Evolutionary conservation across 2,113 vertebrate genomes (phyloP).

Genomic region (Daboia siamensis): DNA sequence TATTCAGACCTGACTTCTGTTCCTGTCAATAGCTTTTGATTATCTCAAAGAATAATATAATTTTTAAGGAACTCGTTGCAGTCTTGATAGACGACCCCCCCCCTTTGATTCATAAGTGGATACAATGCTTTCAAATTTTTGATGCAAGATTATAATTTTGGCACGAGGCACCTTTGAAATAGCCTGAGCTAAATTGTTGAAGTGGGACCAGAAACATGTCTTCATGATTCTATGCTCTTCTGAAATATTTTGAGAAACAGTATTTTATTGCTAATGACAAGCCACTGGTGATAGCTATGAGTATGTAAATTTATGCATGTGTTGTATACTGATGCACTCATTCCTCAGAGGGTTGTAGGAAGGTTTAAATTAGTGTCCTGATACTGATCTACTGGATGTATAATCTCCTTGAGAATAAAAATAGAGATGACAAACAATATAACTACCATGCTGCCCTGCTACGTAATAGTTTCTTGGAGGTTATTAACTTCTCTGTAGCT

Average conservation of each 20-base stretch:
- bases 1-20: background rate
- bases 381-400: background rate
- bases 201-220: background rate
- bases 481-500: slow-evolving; percentile 10
- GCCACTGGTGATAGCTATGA: background rate
- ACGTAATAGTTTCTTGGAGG: background rate
- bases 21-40: background rate
- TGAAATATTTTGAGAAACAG: background rate
- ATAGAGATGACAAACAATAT: background rate
- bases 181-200: background rate
- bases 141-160: background rate
- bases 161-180: background rate
- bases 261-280: slow-evolving; percentile 7
- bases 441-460: background rate
- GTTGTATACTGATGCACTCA: slow-evolving; percentile 11
- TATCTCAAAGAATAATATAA: background rate
- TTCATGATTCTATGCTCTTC: background rate
- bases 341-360: slow-evolving; percentile 4
- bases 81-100: background rate
- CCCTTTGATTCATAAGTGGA: background rate
- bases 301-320: background rate
- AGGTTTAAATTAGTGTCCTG: slow-evolving; percentile 14
- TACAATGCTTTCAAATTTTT: background rate
- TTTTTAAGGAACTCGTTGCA: background rate
- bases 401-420: background rate